Conservation (phyloP, 1,140 invertebrate genomes). For the Chrysomallon squamiferum region DNA sequence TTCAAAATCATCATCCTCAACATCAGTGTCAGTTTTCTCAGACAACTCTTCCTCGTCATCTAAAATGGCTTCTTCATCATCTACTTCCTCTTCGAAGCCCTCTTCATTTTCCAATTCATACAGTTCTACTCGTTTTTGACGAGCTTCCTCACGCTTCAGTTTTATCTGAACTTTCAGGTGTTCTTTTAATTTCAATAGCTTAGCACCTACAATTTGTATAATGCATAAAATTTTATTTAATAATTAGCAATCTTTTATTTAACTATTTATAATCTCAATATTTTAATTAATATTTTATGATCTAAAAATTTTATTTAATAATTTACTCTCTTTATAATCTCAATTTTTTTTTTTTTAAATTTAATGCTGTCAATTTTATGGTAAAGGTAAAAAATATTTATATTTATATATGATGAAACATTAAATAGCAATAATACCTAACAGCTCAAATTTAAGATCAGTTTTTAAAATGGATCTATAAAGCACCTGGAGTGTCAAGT, state of each 20-base stretch:
- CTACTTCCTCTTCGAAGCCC: conserved; percentile 27
- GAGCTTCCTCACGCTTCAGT: conserved; percentile 34
- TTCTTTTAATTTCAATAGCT: conserved; percentile 40
- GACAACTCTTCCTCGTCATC: conserved; percentile 41
- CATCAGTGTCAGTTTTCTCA: conserved; percentile 42
- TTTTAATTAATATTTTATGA: too few species aligned
- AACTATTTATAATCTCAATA: too few species aligned
- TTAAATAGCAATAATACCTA: too few species aligned
- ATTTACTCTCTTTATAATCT: too few species aligned
- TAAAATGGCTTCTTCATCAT: conserved; percentile 21
- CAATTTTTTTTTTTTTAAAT: too few species aligned
- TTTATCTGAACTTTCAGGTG: conserved; percentile 41
- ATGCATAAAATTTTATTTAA: neutral
- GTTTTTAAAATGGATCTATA: too few species aligned
- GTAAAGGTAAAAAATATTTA: too few species aligned
- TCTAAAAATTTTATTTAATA: neutral
- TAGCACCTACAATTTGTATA: conserved; percentile 44
- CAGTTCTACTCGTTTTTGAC: conserved; percentile 42
- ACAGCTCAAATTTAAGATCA: too few species aligned
- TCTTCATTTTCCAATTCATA: conserved; percentile 51
- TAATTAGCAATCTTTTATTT: too few species aligned
- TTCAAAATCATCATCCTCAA: conserved; percentile 28
- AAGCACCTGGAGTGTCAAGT: conserved; percentile 41
- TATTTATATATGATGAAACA: too few species aligned
- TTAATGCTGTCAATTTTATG: too few species aligned